A percentile compares a stretch with the other conserved stretches of the same genome.
Evolutionary conservation across 2,797 vertebrate genomes (phyloP).

Genomic region (Eulemur albifrons): DNA sequence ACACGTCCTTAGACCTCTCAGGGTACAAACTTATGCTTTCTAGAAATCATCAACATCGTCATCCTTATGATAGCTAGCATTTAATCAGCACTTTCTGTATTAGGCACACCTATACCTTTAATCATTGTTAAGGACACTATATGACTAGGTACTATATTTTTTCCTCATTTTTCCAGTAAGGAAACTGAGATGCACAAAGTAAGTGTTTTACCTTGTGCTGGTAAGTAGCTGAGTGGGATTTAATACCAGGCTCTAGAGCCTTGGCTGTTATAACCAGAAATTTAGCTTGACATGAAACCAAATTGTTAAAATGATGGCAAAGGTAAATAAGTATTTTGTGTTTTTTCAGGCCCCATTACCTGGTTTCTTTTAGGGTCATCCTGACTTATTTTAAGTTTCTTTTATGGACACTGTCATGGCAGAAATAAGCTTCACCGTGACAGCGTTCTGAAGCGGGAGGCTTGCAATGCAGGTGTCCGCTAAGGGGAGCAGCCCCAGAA

Average conservation of each 20-base stretch:
- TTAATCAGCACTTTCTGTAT: neutral
- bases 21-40: neutral
- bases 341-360: neutral
- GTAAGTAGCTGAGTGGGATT: neutral
- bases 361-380: neutral
- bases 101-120: neutral
- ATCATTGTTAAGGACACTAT: neutral
- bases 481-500: neutral
- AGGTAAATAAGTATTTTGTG: neutral
- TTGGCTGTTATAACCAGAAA: neutral
- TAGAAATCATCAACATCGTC: neutral
- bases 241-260: neutral
- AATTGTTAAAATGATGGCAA: neutral
- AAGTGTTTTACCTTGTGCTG: neutral
- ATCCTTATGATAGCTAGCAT: neutral
- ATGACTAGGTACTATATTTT: neutral
- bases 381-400: neutral
- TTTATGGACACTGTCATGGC: neutral
- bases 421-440: neutral
- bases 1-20: neutral
- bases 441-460: neutral
- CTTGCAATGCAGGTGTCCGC: neutral
- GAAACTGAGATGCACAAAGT: neutral
- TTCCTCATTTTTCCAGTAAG: neutral
- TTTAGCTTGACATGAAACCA: neutral